These are phyloP conservation scores for Rhinopomastus cyanomelas DNA, from an alignment of 2,113 vertebrate species.

Conservation along the genomic window DNA sequence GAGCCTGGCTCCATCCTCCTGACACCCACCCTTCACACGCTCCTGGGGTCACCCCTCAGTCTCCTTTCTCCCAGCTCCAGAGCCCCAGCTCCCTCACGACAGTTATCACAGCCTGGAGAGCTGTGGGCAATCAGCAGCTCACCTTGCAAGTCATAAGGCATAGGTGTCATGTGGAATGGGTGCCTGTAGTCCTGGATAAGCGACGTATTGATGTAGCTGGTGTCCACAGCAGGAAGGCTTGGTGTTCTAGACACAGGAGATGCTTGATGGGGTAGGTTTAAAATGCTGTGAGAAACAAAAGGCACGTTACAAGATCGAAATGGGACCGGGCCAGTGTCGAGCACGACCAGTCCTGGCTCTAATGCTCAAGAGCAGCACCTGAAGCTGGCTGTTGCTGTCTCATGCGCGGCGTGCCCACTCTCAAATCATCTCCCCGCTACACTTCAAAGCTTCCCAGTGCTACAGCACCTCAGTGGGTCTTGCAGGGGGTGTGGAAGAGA, in stretches of 20 bases:
- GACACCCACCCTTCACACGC: no score
- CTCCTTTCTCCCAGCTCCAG: no score
- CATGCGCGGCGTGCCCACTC: neutral
- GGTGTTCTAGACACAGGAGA: slow-evolving; percentile 93
- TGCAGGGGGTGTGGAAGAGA: neutral
- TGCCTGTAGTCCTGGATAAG: slow-evolving; percentile 97
- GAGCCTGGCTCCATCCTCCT: no score
- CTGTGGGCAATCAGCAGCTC: neutral
- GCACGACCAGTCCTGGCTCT: neutral
- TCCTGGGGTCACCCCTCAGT: no score
- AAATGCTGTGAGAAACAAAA: slow-evolving; percentile 69
- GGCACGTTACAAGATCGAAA: neutral
- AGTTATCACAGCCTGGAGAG: neutral
- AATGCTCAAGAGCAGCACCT: neutral
- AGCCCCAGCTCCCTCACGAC: no score
- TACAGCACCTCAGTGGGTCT: neutral
- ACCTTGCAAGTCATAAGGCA: slow-evolving; percentile 95
- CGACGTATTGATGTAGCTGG: slow-evolving; percentile 93
- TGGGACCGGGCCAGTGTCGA: no score
- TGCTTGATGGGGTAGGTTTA: slow-evolving; percentile 92
- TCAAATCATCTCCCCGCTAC: neutral
- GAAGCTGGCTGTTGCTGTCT: neutral
- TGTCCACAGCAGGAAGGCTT: slow-evolving; percentile 92
- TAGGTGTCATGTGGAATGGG: slow-evolving; percentile 90
- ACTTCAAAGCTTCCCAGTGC: neutral